A percentile compares a stretch with the other conserved stretches of the same genome.
Evolutionary conservation across 2,113 vertebrate genomes (phyloP).

Genomic region (Casuarius casuarius): DNA sequence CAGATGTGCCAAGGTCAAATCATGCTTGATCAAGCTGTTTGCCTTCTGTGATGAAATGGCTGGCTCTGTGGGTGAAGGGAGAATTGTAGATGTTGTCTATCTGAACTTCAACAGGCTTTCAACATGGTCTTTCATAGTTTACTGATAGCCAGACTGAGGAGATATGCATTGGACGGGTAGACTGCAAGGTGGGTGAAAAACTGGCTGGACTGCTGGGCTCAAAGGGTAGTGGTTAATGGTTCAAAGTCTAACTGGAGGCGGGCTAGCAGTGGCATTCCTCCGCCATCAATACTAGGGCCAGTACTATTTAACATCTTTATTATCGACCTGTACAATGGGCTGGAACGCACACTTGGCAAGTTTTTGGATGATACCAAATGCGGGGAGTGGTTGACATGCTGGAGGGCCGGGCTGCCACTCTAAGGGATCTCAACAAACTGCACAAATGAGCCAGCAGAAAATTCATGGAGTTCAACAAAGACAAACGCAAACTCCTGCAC

Average conservation of each 20-base stretch:
- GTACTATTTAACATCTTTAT: neutral
- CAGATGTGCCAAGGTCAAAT: neutral
- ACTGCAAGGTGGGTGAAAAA: neutral
- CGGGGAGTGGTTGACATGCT: neutral
- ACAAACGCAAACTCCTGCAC: neutral
- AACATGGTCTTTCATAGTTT: neutral
- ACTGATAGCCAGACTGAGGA: neutral
- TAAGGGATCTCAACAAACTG: neutral
- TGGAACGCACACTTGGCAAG: neutral
- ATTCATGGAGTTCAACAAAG: neutral
- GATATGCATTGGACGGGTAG: neutral
- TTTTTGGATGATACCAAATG: neutral
- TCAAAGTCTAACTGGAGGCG: neutral
- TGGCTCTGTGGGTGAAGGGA: neutral
- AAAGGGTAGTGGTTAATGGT: neutral
- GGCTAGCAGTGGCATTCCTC: neutral
- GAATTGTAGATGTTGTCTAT: neutral
- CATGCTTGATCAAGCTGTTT: neutral
- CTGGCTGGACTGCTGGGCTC: neutral
- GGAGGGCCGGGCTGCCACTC: neutral
- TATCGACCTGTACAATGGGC: neutral
- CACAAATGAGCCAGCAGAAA: neutral
- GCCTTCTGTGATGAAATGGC: conserved; percentile 27
- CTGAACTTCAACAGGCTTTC: neutral
- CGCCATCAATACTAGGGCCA: neutral